These are phyloP conservation scores for Nyctibius grandis DNA, from an alignment of 2,797 vertebrate genomes.

Conservation along the genomic window DNA sequence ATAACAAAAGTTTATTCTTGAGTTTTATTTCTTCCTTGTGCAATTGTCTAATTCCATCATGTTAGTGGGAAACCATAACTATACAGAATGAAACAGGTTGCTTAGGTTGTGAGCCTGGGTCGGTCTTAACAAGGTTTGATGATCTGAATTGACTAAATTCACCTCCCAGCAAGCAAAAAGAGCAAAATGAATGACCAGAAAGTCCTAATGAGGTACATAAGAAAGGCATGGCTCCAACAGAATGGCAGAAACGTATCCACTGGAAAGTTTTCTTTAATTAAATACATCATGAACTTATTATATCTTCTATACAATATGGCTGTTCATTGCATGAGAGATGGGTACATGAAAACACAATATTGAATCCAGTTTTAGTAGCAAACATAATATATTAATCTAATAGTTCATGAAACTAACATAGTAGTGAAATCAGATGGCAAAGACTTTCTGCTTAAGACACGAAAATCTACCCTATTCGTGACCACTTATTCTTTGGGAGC, in stretches of 20 bases:
- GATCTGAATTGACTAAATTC: not conserved
- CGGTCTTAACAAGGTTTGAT: not conserved
- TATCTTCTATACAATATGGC: not conserved
- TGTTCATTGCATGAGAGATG: constrained; percentile 19
- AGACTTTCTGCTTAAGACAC: constrained; percentile 9
- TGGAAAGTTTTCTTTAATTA: constrained; percentile 12
- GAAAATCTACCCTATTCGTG: not conserved
- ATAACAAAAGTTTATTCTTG: not conserved
- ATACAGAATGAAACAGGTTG: not conserved
- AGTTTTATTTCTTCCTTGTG: not conserved
- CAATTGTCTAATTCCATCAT: not conserved
- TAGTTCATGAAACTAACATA: constrained; percentile 44
- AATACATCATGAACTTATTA: not conserved
- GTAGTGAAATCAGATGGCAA: constrained; percentile 35
- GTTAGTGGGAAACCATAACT: not conserved
- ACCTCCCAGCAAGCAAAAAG: not conserved
- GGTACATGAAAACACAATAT: not conserved
- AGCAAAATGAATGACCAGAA: not conserved
- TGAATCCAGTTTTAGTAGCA: constrained; percentile 43
- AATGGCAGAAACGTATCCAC: not conserved
- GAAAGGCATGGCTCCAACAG: constrained; percentile 7
- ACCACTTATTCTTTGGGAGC: not conserved
- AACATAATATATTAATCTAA: constrained; percentile 4
- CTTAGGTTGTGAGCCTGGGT: not conserved
- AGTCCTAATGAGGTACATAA: not conserved